phyloP scores from a whole-genome alignment of 2,113 vertebrate genomes.

The Elachura formosa region DNA sequence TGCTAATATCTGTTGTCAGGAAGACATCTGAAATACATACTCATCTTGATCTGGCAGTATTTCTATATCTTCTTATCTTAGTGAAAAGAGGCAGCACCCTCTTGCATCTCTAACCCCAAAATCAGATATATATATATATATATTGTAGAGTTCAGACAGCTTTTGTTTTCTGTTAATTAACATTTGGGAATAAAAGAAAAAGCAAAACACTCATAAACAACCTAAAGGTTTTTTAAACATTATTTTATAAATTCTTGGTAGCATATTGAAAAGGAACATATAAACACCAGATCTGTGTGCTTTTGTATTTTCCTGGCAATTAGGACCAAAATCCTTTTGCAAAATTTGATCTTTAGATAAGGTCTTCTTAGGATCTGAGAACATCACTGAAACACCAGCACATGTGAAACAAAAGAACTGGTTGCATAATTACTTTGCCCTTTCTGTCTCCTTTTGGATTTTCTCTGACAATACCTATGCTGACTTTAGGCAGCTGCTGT shows the following conservation, averaged over 20 bases:
- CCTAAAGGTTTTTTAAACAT: not conserved
- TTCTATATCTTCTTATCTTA: not conserved
- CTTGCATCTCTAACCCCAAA: not conserved
- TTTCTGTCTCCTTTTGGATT: not conserved
- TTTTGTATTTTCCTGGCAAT: not conserved
- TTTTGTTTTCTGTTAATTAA: not conserved
- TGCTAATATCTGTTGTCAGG: slow-evolving; percentile 25
- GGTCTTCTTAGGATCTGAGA: not conserved
- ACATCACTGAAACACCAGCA: not conserved
- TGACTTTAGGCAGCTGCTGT: not conserved
- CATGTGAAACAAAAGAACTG: not conserved
- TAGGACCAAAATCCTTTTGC: not conserved
- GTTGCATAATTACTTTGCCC: not conserved
- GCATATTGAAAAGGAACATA: not conserved
- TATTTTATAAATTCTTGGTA: not conserved
- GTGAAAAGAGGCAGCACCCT: rapidly evolving
- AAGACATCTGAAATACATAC: not conserved
- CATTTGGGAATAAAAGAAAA: not conserved
- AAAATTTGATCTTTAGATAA: not conserved
- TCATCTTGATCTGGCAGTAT: not conserved
- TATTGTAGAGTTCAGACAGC: not conserved
- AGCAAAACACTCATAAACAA: not conserved
- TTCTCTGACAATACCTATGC: not conserved
- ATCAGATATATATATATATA: not conserved
- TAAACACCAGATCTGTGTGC: not conserved